Evolutionary conservation across 2,113 vertebrate genomes (phyloP), one percentile per base, ranked within the genome.

Genomic region (Carassius auratus): DNA sequence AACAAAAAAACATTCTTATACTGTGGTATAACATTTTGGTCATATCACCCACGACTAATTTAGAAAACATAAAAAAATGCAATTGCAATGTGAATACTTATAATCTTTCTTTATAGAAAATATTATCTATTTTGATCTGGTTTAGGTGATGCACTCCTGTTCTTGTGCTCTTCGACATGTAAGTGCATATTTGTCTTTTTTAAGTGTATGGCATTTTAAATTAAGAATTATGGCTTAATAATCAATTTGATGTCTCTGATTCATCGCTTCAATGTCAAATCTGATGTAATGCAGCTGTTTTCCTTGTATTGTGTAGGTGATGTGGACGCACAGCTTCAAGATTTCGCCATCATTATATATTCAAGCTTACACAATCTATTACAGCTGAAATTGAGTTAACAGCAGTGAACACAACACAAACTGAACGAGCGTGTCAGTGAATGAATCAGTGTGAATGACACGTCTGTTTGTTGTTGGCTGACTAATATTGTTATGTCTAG

Each of bases 291-390:
- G 15, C 7, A 15, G 33, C 19, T 69, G 15, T 71, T 38, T 38
- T 38, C 33, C 55, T 57, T 19, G 19, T 59, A 8, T 61, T 21
- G 19, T 71, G 68, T 42, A 71, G 68, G 68, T 42, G 75, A 76
- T 8, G 0, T 23, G 13, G 75, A 76, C 4, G 23, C 75, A 76
- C 75, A 30, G 75, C 75, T 76, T 55, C 75, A 76, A 52, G 50
- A 76, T 52, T 52, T 17, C 26, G n/a, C 26, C 75, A 55, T 30
- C 45, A 76, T 55, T 55, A 55, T 55, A 52, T 52, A 50, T 33
- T 52, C 75, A 76, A 76, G 75, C 75, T 76, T 76, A 33, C n/a
- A 55, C 75, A 55, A 76, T 76, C 75, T 76, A 33, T 75, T 23
- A 7, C 1, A 5, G 38, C 71, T 45, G 71, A 73, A 48, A 76